Base-by-base conservation (phyloP, 2,113 vertebrate genomes). In the Ailurus styani region DNA sequence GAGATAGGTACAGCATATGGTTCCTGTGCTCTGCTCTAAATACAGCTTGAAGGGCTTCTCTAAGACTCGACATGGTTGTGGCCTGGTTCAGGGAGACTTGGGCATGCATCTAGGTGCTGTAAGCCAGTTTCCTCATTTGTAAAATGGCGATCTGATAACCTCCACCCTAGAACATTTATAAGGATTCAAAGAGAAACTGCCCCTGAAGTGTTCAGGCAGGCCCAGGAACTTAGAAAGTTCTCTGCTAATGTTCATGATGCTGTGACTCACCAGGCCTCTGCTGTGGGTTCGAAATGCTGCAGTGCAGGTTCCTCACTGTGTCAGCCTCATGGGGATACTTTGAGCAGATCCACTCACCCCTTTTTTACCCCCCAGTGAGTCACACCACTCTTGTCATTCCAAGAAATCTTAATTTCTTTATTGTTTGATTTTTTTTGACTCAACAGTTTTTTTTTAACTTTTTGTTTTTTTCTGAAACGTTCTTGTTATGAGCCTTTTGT, bases 331-430 rank as follows among this genome's bases (percentile, higher is more conserved):
- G 31, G n/a, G 64, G 15, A n/a, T 10, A 9, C 54, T 29, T 9
- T 8, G 0, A 54, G 9, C 75, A 70, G 14, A 31, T 9, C 40
- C 5, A 6, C 72, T 21, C 29, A 27, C 60, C 45, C 10, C 0
- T 14, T 27, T 47, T 42, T 82, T 12, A 12, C 6, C 40, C 20
- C 37, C 4, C 64, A 97, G 52, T 83, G 66, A 98, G 42, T 57
- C 97, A 97, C 60, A 14, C 72, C 34, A 78, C 72, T 90, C 95
- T 54, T 12, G 7, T 91, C 86, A 50, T 96, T 98, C 98, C 98
- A 98, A 98, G 98, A 98, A 98, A 98, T 98, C 97, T 98, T 98
- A 98, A 97, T 98, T 98, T 98, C 96, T 98, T 98, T 98, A 98
- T 98, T 98, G 97, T 96, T 97, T 97, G 93, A 94, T 70, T 88